These are phyloP conservation scores for Dreissena rostriformis DNA, from an alignment of 1,140 invertebrate species.

Conservation along the genomic window DNA sequence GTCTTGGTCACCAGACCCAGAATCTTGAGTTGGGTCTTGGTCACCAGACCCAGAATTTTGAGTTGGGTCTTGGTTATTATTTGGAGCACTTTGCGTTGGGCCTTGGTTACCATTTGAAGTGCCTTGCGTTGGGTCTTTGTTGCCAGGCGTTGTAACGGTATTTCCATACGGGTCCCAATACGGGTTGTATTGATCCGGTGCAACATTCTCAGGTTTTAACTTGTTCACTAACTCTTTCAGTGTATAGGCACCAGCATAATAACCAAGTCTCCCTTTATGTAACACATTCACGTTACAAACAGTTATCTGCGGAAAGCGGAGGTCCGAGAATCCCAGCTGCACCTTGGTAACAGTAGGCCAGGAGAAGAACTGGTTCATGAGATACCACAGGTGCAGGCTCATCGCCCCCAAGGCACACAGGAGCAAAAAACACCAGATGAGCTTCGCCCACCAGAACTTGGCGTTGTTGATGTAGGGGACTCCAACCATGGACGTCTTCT, in stretches of 20 bases:
- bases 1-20: too few species aligned
- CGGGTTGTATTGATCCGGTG: slow-evolving; percentile 30
- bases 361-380: slow-evolving; percentile 54
- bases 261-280: slow-evolving; percentile 7
- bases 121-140: too few species aligned
- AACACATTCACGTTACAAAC: slow-evolving; percentile 69
- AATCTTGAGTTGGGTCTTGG: too few species aligned
- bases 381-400: slow-evolving; percentile 58
- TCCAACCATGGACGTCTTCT: slow-evolving; percentile 64
- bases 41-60: too few species aligned
- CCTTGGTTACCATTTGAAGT: too few species aligned
- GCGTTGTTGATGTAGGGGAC: slow-evolving; percentile 58
- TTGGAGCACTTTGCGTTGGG: too few species aligned
- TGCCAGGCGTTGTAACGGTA: too few species aligned
- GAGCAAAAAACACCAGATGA: slow-evolving; percentile 57
- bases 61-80: too few species aligned
- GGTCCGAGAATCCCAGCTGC: slow-evolving; percentile 36
- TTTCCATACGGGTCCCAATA: slow-evolving; percentile 27
- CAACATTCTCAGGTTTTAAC: slow-evolving; percentile 41
- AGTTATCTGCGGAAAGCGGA: slow-evolving; percentile 70
- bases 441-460: slow-evolving; percentile 38
- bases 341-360: slow-evolving; percentile 61
- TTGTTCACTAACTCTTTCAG: slow-evolving; percentile 29
- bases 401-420: slow-evolving; percentile 52
- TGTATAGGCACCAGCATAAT: slow-evolving; percentile 13